Base-by-base conservation (phyloP, 2,113 vertebrate genomes). In the Polypterus bichir region DNA sequence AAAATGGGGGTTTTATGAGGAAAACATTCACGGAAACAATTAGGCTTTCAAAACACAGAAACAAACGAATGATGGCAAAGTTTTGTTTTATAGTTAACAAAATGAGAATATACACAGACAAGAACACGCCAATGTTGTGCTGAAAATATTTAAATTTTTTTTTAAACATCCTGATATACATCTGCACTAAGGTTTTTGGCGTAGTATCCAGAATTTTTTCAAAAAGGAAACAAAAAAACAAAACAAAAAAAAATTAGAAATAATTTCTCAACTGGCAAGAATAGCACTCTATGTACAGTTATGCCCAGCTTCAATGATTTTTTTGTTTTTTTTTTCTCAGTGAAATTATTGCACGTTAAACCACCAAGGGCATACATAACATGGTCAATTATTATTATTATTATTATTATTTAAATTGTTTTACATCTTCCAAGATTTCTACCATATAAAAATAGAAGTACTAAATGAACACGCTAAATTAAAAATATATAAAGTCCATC, bases 311-410 rank as follows among this genome's bases (percentile, higher is more conserved):
- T 69, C 74, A 77, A 73, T 65, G 78, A 76, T 80, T 84, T 82
- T 27, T 27, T 65, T 78, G 76, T 80, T 84, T 82, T 86, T 71
- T 80, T 84, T 82, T 86, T 71, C 84, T 79, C 84, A 83, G 85
- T 81, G 85, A 83, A 81, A 84, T 91, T 91, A 93, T 92, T 97
- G 93, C 93, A 96, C 93, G 88, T 87, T 86, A 87, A 90, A 89
- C 92, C 94, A 69, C 73, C 68, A 66, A 79, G 84, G 90, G 87
- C 89, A 86, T 68, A 76, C 83, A 83, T 27, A 27, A 27, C 27
- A 88, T 80, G 85, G 88, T 88, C 84, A 70, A 64, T 68, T 74
- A 66, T 74, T 80, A 69, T 47, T 27, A 66, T 74, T 80, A 69
- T 47, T 27, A 54, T 59, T 57, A 51, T 5, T 44, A 8, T 66